Evolutionary conservation across 2,888 invertebrate genomes (phyloP).

Genomic region (Melikaiella ostensackeni): DNA sequence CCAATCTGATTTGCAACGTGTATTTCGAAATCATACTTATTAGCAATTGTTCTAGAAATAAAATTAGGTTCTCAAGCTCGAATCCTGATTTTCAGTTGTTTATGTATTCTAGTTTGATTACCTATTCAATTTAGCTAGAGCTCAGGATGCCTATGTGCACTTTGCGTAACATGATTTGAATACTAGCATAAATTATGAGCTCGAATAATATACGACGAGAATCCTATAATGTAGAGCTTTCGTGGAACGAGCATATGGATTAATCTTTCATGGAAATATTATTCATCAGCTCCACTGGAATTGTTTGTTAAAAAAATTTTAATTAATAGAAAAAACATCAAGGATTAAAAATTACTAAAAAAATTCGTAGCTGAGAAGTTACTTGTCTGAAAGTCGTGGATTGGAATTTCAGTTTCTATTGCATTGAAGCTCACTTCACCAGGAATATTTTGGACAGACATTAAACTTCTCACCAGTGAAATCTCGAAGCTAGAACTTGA

Average conservation of each 20-base stretch:
- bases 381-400: background rate
- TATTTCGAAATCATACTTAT: too few species aligned
- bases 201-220: conserved; percentile 31
- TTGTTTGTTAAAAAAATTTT: background rate
- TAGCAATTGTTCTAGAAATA: too few species aligned
- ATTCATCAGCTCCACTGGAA: background rate
- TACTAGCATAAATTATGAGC: conserved; percentile 39
- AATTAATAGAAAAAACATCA: background rate
- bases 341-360: background rate
- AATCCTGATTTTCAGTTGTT: conserved; percentile 19
- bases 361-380: background rate
- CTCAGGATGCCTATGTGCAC: conserved; percentile 36
- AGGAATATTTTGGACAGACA: background rate
- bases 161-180: conserved; percentile 39
- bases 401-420: background rate
- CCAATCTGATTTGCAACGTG: too few species aligned
- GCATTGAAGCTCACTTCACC: background rate
- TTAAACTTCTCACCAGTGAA: too few species aligned
- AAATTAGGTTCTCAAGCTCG: background rate
- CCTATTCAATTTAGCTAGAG: conserved; percentile 23
- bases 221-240: conserved; percentile 17
- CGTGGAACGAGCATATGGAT: conserved; percentile 16
- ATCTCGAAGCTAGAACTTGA: too few species aligned
- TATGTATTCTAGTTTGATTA: conserved; percentile 35
- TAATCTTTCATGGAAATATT: conserved; percentile 26